Conservation (phyloP, 2,797 vertebrate species). For the Aulostomus chinensis region DNA sequence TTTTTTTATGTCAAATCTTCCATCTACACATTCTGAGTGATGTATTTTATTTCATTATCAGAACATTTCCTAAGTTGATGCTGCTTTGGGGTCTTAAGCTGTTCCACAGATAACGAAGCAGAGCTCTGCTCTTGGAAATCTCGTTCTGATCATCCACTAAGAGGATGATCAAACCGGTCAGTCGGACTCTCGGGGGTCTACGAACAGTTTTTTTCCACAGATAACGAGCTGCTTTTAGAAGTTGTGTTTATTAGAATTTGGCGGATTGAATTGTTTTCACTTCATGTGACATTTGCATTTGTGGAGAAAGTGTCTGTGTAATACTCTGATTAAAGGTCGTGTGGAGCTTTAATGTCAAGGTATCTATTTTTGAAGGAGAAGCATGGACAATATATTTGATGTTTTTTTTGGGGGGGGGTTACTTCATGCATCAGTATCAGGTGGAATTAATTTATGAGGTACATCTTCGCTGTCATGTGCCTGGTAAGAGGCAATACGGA, state of each 20-base stretch:
- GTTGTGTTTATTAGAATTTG: not conserved
- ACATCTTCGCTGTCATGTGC: not conserved
- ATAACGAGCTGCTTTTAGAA: not conserved
- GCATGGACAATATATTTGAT: constrained; percentile 24
- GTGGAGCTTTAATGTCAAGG: constrained; percentile 21
- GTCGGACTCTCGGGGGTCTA: no score
- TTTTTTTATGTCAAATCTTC: constrained; percentile 1
- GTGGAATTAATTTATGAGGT: not conserved
- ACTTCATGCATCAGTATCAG: not conserved
- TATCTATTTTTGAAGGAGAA: constrained; percentile 58
- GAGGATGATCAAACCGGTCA: not conserved
- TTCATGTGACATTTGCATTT: not conserved
- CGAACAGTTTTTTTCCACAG: not conserved
- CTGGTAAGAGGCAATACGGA: not conserved
- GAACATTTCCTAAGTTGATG: not conserved
- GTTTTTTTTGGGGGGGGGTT: no score
- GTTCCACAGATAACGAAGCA: no score
- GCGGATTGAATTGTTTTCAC: not conserved
- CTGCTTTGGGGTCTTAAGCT: no score
- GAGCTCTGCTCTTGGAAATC: not conserved
- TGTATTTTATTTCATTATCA: not conserved
- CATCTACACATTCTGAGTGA: not conserved
- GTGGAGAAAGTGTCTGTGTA: constrained; percentile 1
- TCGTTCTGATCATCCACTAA: constrained; percentile 1
- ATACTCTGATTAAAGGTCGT: constrained; percentile 25